Conservation (phyloP, 2,797 vertebrate species). For the Psittacula derbiana region DNA sequence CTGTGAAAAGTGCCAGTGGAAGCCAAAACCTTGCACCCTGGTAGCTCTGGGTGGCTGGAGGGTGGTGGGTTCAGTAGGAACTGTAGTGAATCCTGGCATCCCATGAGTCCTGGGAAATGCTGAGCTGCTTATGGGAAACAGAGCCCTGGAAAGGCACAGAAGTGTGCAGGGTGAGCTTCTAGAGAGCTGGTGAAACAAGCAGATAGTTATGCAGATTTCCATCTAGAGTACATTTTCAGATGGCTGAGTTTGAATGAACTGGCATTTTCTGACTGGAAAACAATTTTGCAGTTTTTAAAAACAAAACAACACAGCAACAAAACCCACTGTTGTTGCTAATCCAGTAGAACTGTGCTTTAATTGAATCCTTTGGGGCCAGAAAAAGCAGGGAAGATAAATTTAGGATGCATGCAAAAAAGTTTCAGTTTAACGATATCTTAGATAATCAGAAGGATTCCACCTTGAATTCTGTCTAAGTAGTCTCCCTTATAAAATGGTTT, state of each 20-base stretch:
- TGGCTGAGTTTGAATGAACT: background rate
- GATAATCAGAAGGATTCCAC: background rate
- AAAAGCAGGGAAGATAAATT: background rate
- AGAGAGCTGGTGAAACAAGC: background rate
- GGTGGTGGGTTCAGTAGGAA: background rate
- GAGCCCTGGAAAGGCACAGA: background rate
- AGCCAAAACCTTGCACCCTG: background rate
- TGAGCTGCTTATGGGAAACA: background rate
- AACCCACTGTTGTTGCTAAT: background rate
- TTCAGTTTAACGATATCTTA: background rate
- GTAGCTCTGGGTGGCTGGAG: background rate
- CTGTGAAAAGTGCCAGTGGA: background rate
- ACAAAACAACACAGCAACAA: background rate
- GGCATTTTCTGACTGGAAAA: background rate
- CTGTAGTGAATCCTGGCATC: background rate
- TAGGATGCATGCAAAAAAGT: background rate
- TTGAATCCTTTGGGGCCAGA: background rate
- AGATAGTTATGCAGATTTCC: background rate
- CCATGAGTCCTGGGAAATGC: rapidly evolving
- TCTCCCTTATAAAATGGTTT: background rate
- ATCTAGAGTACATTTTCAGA: background rate
- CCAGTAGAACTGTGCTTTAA: background rate
- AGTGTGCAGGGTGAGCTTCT: background rate
- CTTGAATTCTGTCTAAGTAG: background rate
- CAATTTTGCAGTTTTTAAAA: background rate